A percentile compares a stretch with the other conserved stretches of the same genome.
Evolutionary conservation across 1,140 invertebrate species (phyloP).

Genomic region (Hyposmocoma kahamanoa): DNA sequence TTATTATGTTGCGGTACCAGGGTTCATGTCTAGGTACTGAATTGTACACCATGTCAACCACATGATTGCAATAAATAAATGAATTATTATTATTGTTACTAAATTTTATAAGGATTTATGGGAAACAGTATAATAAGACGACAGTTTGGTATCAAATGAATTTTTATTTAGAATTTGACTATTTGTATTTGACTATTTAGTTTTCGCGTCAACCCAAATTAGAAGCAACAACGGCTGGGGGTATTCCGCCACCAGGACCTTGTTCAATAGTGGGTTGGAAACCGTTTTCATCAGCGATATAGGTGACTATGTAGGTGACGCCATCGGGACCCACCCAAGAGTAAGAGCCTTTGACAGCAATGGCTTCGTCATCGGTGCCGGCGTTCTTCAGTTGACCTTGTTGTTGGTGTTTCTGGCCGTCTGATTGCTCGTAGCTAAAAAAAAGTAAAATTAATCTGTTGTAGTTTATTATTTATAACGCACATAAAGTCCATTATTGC

Average conservation of each 20-base stretch:
- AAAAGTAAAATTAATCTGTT: too few species aligned
- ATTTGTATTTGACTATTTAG: neutral
- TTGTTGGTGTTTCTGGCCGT: constrained; percentile 76
- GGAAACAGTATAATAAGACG: too few species aligned
- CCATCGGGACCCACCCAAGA: constrained; percentile 74
- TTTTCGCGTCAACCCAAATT: constrained; percentile 34
- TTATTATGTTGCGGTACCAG: too few species aligned
- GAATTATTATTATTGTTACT: too few species aligned
- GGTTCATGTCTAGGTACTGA: too few species aligned
- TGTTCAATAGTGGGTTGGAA: constrained; percentile 75
- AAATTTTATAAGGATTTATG: too few species aligned
- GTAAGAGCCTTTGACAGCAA: constrained; percentile 68
- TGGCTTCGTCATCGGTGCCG: constrained; percentile 63
- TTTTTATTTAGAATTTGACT: neutral
- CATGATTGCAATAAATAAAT: too few species aligned
- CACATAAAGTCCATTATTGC: too few species aligned
- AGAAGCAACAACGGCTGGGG: constrained; percentile 35
- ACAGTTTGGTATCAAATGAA: too few species aligned
- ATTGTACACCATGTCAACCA: too few species aligned
- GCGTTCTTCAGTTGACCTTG: constrained; percentile 74
- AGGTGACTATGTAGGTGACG: constrained; percentile 75
- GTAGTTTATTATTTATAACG: too few species aligned
- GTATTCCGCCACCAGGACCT: constrained; percentile 76
- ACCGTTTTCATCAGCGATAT: constrained; percentile 84
- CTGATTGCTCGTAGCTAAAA: constrained; percentile 57